Conservation (phyloP, 2,888 invertebrate species). For the Dexiosoma caninum region DNA sequence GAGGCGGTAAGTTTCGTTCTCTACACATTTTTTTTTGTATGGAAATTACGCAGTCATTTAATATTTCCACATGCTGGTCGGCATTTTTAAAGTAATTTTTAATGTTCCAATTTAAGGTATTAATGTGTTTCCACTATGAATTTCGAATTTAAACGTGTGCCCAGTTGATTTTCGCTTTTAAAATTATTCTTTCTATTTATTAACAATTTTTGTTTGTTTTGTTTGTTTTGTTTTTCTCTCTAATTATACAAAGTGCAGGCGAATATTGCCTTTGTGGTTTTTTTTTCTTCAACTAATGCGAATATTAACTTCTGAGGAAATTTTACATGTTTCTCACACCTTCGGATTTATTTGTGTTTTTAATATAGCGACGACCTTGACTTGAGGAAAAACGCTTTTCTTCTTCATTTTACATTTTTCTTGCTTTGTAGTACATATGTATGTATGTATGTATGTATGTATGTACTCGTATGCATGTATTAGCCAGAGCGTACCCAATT, state of each 20-base stretch:
- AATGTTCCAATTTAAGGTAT: not conserved
- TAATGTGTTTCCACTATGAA: constrained; percentile 27
- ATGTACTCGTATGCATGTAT: not conserved
- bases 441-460: too few relatives aligned
- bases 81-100: not conserved
- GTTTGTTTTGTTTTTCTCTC: too few relatives aligned
- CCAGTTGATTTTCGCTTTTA: constrained; percentile 18
- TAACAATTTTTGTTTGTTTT: not conserved
- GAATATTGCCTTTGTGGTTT: too few relatives aligned
- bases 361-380: constrained; percentile 47
- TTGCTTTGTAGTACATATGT: too few relatives aligned
- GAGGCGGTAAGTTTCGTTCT: constrained; percentile 37
- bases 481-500: not conserved
- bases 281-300: too few relatives aligned
- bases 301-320: not conserved
- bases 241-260: too few relatives aligned
- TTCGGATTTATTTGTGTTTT: constrained; percentile 17
- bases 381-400: constrained; percentile 33
- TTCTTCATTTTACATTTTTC: not conserved
- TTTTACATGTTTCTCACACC: constrained; percentile 45
- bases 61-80: not conserved
- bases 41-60: not conserved
- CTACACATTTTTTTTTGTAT: not conserved
- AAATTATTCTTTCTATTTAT: too few relatives aligned
- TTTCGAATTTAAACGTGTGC: constrained; percentile 21